A percentile compares a stretch with the other conserved stretches of the same genome.
Conservation (phyloP, 1,140 invertebrate genomes). For the Plectrocnemia conspersa region DNA sequence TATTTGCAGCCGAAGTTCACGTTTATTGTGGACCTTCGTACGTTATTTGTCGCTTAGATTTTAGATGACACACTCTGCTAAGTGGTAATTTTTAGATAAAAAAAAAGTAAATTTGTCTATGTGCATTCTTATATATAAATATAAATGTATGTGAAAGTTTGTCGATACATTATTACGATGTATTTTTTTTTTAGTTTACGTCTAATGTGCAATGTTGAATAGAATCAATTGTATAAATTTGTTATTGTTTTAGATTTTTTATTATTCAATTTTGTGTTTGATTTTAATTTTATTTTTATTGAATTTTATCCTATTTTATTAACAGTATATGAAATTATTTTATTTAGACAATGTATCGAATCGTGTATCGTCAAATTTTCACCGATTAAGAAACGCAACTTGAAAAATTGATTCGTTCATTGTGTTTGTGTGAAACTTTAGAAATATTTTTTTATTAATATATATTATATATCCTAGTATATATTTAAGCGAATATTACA, state of each 20-base stretch:
- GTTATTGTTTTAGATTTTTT: too few relatives aligned
- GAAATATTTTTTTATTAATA: too few relatives aligned
- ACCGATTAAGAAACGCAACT: too few relatives aligned
- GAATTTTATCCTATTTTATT: not conserved
- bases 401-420: too few relatives aligned
- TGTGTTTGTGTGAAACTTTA: too few relatives aligned
- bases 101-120: not conserved
- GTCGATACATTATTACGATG: constrained; percentile 5
- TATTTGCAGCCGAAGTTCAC: not conserved
- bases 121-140: not conserved
- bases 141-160: constrained; percentile 6
- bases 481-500: too few relatives aligned
- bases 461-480: too few relatives aligned
- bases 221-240: too few relatives aligned
- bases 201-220: too few relatives aligned
- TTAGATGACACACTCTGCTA: constrained; percentile 24
- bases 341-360: not conserved
- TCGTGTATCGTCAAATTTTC: constrained; percentile 10
- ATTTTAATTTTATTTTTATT: too few relatives aligned
- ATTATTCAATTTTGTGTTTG: too few relatives aligned
- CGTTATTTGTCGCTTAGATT: constrained; percentile 15
- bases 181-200: not conserved
- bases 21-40: not conserved
- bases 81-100: constrained; percentile 29
- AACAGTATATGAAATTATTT: not conserved